phyloP scores from a whole-genome alignment of 2,113 vertebrate genomes.

The Ceyx melanurus region DNA sequence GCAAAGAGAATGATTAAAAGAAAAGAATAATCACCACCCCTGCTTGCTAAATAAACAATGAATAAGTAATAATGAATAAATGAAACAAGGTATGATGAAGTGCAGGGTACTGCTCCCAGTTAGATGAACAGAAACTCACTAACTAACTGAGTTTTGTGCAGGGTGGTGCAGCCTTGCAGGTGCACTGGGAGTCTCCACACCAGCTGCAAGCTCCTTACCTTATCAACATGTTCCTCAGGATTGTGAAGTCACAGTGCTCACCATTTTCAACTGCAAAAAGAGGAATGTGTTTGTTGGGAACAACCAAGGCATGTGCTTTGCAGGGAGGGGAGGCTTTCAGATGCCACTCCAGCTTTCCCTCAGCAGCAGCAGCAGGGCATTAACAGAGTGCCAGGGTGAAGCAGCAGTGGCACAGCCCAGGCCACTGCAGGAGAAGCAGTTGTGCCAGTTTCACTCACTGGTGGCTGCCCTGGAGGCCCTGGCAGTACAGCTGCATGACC shows the following conservation, averaged over 20 bases:
- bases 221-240: constrained; percentile 99
- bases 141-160: neutral
- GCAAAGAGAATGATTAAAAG: neutral
- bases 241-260: constrained; percentile 98
- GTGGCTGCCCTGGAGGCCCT: neutral
- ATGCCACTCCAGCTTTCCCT: neutral
- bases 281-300: neutral
- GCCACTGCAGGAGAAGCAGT: neutral
- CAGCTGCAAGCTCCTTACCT: constrained; percentile 77
- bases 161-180: too few species aligned
- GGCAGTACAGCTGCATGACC: neutral
- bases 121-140: neutral
- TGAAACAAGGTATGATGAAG: neutral
- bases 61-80: too few species aligned
- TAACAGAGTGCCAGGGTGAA: neutral
- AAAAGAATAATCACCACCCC: neutral
- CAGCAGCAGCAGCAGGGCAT: neutral
- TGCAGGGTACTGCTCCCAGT: neutral
- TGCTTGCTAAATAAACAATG: neutral
- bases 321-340: neutral
- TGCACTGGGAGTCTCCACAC: neutral
- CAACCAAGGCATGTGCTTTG: neutral
- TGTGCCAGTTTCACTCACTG: neutral
- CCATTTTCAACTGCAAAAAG: constrained; percentile 89
- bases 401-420: too few species aligned